Base-by-base conservation (phyloP, 2,888 invertebrate genomes). In the Himalopsyche anomala region DNA sequence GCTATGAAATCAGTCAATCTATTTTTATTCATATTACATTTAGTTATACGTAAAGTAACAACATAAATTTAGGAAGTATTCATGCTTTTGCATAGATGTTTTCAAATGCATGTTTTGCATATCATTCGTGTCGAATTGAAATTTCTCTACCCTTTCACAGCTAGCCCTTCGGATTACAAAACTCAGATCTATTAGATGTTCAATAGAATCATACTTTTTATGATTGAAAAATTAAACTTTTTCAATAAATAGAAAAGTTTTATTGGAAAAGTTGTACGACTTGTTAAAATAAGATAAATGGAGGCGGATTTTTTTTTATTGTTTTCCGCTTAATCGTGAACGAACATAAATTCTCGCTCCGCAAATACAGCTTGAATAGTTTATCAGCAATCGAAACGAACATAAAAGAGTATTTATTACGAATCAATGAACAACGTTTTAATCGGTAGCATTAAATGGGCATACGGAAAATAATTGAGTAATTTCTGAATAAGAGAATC, bases 251-350 rank as follows among this genome's bases (percentile, higher is more conserved):
- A 62, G 51, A 62, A 19, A 62, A 62, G 62, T 62, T 62, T 19
- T 62, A 62, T 62, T 62, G 62, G 62, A 62, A 62, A 62, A 62
- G 62, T 62, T 62, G 19, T n/a, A 62, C 28, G 62, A 62, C 62
- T 62, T 62, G 62, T 62, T 62, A 62, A 62, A 62, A 56, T 19
- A 62, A 62, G 62, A 62, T 62, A 62, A 62, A 62, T 62, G n/a
- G 62, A 62, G 62, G 62, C 19, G n/a, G 62, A 19, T 62, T 62
- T 62, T 62, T 40, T 62, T 62, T 62, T 62, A 62, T 62, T 62
- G 62, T 62, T 62, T 62, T 62, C 8, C 62, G 62, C 3, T n/a
- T 62, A 62, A 62, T 62, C 19, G 62, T 19, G 62, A 62, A 28
- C 62, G 62, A 62, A 11, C 62, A 62, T 62, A 62, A 62, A 62